Base-by-base conservation (phyloP, 2,797 vertebrate species). In the Sebastes baramenuke region DNA sequence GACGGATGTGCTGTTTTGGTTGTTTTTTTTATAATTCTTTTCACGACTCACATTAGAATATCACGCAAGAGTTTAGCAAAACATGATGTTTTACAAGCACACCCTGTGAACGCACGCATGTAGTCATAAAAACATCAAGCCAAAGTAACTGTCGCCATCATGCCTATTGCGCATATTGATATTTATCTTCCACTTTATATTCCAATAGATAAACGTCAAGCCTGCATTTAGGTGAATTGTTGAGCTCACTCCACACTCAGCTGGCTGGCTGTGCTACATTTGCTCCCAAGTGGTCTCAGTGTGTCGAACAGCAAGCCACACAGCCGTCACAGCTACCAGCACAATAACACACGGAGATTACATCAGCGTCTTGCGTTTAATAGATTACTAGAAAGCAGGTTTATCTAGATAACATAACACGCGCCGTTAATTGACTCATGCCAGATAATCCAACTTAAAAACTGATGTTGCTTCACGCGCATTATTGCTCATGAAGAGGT, bases 161-260 rank as follows among this genome's bases (percentile, higher is more conserved):
- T 67, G 6, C 29, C 32, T 64, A 16, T 8, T 32, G 22, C 3
- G 3, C 27, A 29, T 25, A 32, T 56, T 13, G 30, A 59, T 68
- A 56, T 84, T 52, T 73, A 58, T 80, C 32, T 68, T 16, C 29
- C 27, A 54, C 25, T 81, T 75, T 68, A 76, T 59, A 61, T 72
- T 52, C 10, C 10, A 49, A 52, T 25, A 69, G 34, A 49, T 42
- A 42, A 67, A 75, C 6, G 10, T 61, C 49, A 49, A 65, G 29
- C 58, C 29, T 24, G 42, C 20, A 49, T 46, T 46, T 54, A 29
- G 66, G 59, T 70, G 12, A 60, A 74, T 34, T 54, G 22, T 60
- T 25, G 73, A 32, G 18, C 32, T 58, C 42, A 32, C 29, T 30
- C 22, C 49, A 2, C 46, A 4, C 22, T 29, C 32, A 13, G 38